Conservation (phyloP, 2,113 vertebrate genomes). For the Mesoclemmys tuberculata region DNA sequence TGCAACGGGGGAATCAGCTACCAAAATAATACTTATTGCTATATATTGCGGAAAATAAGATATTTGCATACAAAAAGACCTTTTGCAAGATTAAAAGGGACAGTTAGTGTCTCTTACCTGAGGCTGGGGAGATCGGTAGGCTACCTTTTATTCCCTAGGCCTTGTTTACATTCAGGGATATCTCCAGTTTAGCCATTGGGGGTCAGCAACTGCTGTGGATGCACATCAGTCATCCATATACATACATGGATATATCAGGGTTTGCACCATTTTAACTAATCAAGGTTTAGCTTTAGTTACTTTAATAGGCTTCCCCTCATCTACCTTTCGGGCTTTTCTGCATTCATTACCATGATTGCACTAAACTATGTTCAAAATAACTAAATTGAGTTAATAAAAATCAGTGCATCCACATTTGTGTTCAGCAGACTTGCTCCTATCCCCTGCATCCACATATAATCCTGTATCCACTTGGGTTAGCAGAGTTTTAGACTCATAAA, state of each 20-base stretch:
- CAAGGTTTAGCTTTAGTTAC: neutral
- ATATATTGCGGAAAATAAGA: neutral
- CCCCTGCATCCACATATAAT: neutral
- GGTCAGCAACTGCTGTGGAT: neutral
- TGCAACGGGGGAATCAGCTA: neutral
- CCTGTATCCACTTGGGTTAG: neutral
- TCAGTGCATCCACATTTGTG: neutral
- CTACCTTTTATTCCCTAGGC: neutral
- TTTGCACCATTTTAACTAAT: neutral
- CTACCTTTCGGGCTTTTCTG: fast-evolving
- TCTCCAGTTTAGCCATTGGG: neutral
- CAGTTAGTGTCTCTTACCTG: neutral
- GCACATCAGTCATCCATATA: neutral
- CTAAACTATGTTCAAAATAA: neutral
- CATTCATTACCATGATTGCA: neutral
- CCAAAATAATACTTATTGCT: neutral
- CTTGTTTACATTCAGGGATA: neutral
- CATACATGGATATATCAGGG: neutral
- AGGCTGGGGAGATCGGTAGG: neutral
- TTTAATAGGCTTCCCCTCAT: neutral
- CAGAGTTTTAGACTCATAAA: too few relatives aligned
- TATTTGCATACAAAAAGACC: neutral
- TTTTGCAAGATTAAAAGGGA: neutral
- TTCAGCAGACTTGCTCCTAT: neutral
- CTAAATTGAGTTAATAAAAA: neutral